These are phyloP conservation scores for Pammene fasciana DNA, from an alignment of 2,888 invertebrate genomes.

Conservation along the genomic window DNA sequence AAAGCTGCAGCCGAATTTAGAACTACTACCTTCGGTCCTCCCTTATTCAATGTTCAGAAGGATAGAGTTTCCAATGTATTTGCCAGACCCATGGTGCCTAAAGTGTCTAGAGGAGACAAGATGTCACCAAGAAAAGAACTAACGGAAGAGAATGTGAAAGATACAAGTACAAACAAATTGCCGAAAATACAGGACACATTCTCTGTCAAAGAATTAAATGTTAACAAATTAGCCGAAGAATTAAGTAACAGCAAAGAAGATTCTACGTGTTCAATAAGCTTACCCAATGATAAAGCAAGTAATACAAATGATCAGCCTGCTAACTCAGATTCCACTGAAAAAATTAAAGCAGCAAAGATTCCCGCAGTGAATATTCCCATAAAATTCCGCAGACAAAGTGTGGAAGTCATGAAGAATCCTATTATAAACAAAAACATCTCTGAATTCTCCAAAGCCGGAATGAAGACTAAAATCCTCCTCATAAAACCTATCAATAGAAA, in stretches of 20 bases:
- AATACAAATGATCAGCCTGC: constrained; percentile 43
- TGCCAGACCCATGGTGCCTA: constrained; percentile 71
- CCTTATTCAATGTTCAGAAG: constrained; percentile 52
- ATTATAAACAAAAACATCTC: constrained; percentile 73
- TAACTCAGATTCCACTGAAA: constrained; percentile 45
- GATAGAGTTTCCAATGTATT: constrained; percentile 64
- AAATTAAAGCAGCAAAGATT: constrained; percentile 52
- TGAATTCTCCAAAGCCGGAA: constrained; percentile 73
- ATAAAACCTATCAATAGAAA: constrained; percentile 76
- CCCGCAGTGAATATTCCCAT: constrained; percentile 63
- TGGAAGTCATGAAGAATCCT: constrained; percentile 75
- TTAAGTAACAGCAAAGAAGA: constrained; percentile 43
- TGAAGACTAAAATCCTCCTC: constrained; percentile 78
- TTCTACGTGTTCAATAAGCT: constrained; percentile 30
- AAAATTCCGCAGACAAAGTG: constrained; percentile 69
- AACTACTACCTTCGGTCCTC: constrained; percentile 53
- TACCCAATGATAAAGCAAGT: constrained; percentile 30
- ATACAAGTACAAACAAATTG: constrained; percentile 17
- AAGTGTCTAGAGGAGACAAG: constrained; percentile 63
- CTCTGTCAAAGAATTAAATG: constrained; percentile 87
- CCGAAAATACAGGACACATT: constrained; percentile 80
- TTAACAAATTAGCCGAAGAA: constrained; percentile 43
- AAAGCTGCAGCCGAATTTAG: constrained; percentile 67
- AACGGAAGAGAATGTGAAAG: constrained; percentile 52
- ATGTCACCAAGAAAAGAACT: constrained; percentile 69